Base-by-base conservation (phyloP, 2,797 vertebrate species). In the Cossypha dichroa region DNA sequence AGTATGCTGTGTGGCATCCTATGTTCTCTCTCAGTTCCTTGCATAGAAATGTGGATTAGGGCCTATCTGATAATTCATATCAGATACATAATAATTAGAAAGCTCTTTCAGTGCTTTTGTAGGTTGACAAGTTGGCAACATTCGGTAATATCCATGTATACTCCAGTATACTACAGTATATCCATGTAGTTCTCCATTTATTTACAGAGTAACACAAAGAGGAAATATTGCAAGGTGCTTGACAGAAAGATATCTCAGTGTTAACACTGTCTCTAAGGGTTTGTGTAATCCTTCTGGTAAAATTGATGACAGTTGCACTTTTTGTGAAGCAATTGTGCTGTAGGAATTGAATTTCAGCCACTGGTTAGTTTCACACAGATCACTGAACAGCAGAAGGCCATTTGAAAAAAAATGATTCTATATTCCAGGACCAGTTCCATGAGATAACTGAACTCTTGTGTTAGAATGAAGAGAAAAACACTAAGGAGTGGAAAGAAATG, bases 331-430 rank as follows among this genome's bases (percentile, higher is more conserved):
- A 93, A 34, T 45, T 68, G 59, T 74, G 40, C 29, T 43, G 9
- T 29, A 62, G 18, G 33, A 88, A 94, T 85, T 85, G 79, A 85
- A 86, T 90, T 91, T 84, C 79, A 45, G 16, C 9, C 15, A 43
- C 56, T 34, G 11, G 31, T 64, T 93, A 81, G 18, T 78, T 95
- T 93, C 63, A 78, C 25, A 59, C 51, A 90, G 79, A 62, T 85
- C 73, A 78, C 76, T 88, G 82, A 95, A 86, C 66, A 78, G 54
- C 49, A 80, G 87, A 90, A 90, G 33, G 25, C 36, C 31, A 55
- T 86, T 75, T 64, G 79, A 81, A 94, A 95, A 94, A 22, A 72
- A 86, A 95, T 78, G 18, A 66, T 64, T 94, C 52, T 85, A 2
- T 86, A 84, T 78, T 85, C 21, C 31, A 62, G 54, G 16, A 86